phyloP scores from a whole-genome alignment of 2,888 invertebrate species.

The Zygogramma bicolorata region DNA sequence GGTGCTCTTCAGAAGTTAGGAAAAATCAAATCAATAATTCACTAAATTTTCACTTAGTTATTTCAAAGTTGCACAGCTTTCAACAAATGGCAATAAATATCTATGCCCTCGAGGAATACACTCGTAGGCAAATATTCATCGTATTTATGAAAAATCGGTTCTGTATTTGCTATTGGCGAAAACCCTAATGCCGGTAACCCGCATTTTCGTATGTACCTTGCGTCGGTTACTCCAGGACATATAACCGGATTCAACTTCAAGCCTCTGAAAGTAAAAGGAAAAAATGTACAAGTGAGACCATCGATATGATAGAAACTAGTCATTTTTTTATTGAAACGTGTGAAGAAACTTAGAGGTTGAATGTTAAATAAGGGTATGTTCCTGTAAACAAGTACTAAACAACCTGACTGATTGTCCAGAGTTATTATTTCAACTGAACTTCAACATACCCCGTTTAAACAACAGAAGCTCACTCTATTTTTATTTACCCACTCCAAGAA shows the following conservation, averaged over 20 bases:
- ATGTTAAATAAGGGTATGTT: no score
- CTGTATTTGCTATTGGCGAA: conserved; percentile 87
- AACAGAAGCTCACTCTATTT: no score
- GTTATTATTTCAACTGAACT: no score
- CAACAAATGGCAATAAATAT: conserved; percentile 74
- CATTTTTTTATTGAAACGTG: no score
- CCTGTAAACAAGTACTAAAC: no score
- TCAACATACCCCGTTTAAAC: no score
- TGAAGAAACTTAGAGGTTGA: no score
- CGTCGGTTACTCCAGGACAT: conserved; percentile 91
- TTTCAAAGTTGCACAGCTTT: conserved; percentile 15
- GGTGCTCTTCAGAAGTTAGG: not conserved
- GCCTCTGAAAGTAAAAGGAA: conserved; percentile 39
- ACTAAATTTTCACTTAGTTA: not conserved
- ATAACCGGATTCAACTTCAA: conserved; percentile 76
- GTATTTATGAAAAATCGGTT: conserved; percentile 87
- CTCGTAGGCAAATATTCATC: conserved; percentile 85
- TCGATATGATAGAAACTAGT: no score
- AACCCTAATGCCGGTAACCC: conserved; percentile 89
- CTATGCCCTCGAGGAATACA: conserved; percentile 83
- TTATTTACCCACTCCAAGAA: no score
- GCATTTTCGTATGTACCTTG: conserved; percentile 80
- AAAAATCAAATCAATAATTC: not conserved
- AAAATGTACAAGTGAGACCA: no score
- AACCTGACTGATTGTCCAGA: no score